Percentiles rank a stretch among this genome's conserved stretches.
phyloP scores from a whole-genome alignment of 2,888 invertebrate species.

The Agrochola macilenta region DNA sequence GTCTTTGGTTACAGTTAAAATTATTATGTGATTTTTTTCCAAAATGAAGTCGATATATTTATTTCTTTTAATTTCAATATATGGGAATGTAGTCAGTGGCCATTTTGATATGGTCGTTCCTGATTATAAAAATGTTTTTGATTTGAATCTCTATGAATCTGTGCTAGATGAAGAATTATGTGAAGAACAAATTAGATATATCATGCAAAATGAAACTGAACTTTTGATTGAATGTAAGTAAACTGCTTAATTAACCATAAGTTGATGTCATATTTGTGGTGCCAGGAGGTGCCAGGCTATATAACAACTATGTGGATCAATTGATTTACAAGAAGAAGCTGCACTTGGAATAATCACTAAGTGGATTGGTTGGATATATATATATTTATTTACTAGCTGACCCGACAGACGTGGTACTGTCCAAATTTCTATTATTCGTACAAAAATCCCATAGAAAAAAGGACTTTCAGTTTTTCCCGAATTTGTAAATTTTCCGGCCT shows the following conservation, averaged over 20 bases:
- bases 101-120: slow-evolving; percentile 64
- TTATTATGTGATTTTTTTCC: slow-evolving; percentile 9
- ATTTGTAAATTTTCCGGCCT: too few species aligned
- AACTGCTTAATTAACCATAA: not conserved
- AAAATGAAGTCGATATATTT: slow-evolving; percentile 37
- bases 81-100: slow-evolving; percentile 40
- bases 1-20: not conserved
- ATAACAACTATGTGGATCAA: not conserved
- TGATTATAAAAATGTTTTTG: slow-evolving; percentile 71
- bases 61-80: slow-evolving; percentile 36
- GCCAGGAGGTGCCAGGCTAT: not conserved
- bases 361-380: too few species aligned
- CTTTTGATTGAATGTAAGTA: slow-evolving; percentile 79
- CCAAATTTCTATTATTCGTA: not conserved
- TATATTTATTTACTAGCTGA: not conserved
- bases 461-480: too few species aligned
- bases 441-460: too few species aligned
- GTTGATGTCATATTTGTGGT: too few species aligned
- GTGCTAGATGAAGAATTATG: slow-evolving; percentile 79
- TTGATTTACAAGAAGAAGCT: not conserved
- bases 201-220: slow-evolving; percentile 68
- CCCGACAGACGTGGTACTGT: not conserved
- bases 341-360: not conserved
- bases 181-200: slow-evolving; percentile 75
- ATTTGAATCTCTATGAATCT: slow-evolving; percentile 76